A percentile compares a stretch with the other conserved stretches of the same genome.
These are phyloP conservation scores for Drosophila oshimai DNA, from an alignment of 1,140 invertebrate genomes.

Conservation along the genomic window DNA sequence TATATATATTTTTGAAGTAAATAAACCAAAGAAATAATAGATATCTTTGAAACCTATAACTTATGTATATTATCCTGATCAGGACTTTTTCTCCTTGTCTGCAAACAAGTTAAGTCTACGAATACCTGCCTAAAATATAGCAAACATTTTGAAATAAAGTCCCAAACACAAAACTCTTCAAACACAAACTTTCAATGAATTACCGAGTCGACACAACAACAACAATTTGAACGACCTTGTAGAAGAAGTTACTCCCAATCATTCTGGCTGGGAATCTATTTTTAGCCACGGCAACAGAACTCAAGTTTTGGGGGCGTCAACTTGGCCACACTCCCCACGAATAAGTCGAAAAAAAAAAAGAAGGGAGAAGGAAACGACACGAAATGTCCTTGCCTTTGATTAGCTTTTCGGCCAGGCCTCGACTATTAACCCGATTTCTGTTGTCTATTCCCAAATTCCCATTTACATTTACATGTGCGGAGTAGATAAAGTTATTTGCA, in stretches of 20 bases:
- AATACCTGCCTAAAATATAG: not conserved
- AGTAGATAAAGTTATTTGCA: constrained; percentile 36
- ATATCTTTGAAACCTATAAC: too few species aligned
- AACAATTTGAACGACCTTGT: constrained; percentile 9
- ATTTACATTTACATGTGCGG: constrained; percentile 13
- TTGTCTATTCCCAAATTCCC: not conserved
- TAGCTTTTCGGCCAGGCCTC: constrained; percentile 36
- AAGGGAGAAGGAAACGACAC: constrained; percentile 4
- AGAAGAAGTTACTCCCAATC: not conserved
- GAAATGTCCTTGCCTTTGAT: constrained; percentile 59
- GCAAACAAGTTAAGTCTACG: not conserved
- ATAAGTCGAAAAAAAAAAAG: constrained; percentile 1
- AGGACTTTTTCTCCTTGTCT: too few species aligned
- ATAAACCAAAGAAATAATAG: too few species aligned
- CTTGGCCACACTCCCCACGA: too few species aligned
- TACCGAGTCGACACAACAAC: constrained; percentile 14
- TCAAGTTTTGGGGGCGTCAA: not conserved
- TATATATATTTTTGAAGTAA: too few species aligned
- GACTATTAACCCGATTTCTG: constrained; percentile 33
- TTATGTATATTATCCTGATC: too few species aligned
- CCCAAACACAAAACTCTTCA: not conserved
- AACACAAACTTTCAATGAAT: not conserved
- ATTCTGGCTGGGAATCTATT: constrained; percentile 29
- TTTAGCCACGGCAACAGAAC: constrained; percentile 40
- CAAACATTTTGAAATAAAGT: not conserved